A percentile compares a stretch with the other conserved stretches of the same genome.
These are phyloP conservation scores for Zaprionus gabonicus DNA, from an alignment of 1,140 invertebrate species.

Conservation along the genomic window DNA sequence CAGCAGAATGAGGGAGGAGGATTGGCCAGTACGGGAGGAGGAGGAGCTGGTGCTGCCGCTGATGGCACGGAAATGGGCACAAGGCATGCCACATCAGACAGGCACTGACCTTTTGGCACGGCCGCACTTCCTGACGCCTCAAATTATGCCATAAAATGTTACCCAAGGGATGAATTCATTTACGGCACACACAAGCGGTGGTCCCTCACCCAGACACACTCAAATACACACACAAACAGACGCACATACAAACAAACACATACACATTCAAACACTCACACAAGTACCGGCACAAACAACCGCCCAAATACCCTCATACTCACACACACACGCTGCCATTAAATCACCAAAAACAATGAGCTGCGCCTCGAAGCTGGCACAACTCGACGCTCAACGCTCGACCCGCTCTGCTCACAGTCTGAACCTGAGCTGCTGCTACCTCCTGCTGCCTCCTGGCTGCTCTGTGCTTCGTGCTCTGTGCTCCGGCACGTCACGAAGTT, in stretches of 20 bases:
- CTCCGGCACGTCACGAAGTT: conserved; percentile 60
- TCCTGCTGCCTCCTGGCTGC: conserved; percentile 10
- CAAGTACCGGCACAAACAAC: conserved; percentile 18
- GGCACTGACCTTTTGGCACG: conserved; percentile 61
- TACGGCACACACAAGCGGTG: conserved; percentile 43
- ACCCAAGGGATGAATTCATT: conserved; percentile 81
- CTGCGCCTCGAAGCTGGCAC: conserved; percentile 30
- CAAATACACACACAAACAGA: conserved; percentile 15
- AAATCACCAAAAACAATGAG: conserved; percentile 82
- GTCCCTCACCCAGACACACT: conserved; percentile 4
- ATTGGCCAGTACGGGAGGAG: neutral
- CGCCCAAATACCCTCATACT: conserved; percentile 6
- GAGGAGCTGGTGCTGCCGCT: neutral
- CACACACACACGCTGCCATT: conserved; percentile 47
- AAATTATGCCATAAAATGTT: conserved; percentile 82
- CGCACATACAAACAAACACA: conserved; percentile 4
- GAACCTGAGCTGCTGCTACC: conserved; percentile 7
- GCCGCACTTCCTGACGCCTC: conserved; percentile 74
- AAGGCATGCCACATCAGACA: conserved; percentile 55
- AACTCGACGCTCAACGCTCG: neutral
- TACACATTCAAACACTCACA: neutral
- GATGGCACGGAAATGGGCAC: conserved; percentile 37
- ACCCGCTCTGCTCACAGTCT: conserved; percentile 2
- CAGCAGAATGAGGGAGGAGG: no score
- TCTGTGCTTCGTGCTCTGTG: conserved; percentile 9